Base-by-base conservation (phyloP, 2,888 invertebrate species). In the Lasioglossum calceatum region DNA sequence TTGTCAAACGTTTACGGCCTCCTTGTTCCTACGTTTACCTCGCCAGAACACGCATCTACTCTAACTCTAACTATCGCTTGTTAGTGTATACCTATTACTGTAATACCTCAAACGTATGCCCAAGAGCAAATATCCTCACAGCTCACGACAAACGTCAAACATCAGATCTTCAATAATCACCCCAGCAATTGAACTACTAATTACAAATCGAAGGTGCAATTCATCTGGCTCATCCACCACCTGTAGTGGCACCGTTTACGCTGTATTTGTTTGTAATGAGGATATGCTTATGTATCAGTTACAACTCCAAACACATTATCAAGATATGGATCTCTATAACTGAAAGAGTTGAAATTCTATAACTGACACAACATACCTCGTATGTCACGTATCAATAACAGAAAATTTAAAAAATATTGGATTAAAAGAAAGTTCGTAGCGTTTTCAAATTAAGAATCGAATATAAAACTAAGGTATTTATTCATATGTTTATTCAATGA, bases 21-120 rank as follows among this genome's bases (percentile, higher is more conserved):
- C n/a, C 54, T 58, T 58, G 58, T n/a, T n/a, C n/a, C n/a, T 58
- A 12, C n/a, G n/a, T n/a, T n/a, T n/a, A 58, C 12, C n/a, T n/a
- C 10, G n/a, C 8, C 58, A 1, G n/a, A 4, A 58, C 3, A 58
- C 58, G n/a, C 58, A n/a, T 8, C 10, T 4, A n/a, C 12, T 58
- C n/a, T n/a, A 58, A n/a, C 12, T 58, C n/a, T n/a, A 58, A 58
- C 58, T 10, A n/a, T 54, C n/a, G n/a, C 54, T 54, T 10, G 54
- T 54, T 54, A n/a, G n/a, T 10, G 54, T 54, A 54, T n/a, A 54
- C 54, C 54, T n/a, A 54, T 58, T 58, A 58, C 58, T n/a, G n/a
- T 58, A 58, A 58, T 58, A n/a, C 58, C 58, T 58, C 58, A 58
- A 58, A 58, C 58, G n/a, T 58, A 58, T n/a, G 58, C n/a, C 58